These are phyloP conservation scores for Tachystola acroxantha DNA, from an alignment of 2,888 invertebrate genomes.

Conservation along the genomic window DNA sequence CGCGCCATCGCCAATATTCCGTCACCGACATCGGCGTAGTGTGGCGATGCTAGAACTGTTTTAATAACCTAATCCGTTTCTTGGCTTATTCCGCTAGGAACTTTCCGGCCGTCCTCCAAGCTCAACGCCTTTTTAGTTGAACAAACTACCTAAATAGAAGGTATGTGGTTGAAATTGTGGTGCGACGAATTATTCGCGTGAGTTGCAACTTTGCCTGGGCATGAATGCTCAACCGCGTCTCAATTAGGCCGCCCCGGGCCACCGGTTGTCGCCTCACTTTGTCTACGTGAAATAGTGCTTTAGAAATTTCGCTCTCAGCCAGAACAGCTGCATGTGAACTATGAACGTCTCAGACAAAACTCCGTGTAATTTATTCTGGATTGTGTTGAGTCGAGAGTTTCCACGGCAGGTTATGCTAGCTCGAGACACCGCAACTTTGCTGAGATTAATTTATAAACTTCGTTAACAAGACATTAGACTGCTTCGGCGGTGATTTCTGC, in stretches of 20 bases:
- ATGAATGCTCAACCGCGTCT: conserved; percentile 44
- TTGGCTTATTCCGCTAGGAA: conserved; percentile 35
- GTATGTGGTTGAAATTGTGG: conserved; percentile 32
- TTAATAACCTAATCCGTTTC: conserved; percentile 51
- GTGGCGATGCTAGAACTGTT: too few species aligned
- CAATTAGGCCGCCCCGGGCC: conserved; percentile 43
- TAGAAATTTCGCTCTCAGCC: conserved; percentile 35
- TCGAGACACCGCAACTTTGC: neutral
- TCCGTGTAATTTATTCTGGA: conserved; percentile 46
- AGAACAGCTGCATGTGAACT: conserved; percentile 40
- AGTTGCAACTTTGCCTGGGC: conserved; percentile 22
- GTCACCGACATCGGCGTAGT: too few species aligned
- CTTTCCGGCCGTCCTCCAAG: conserved; percentile 28
- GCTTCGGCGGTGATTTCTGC: too few species aligned
- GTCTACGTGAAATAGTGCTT: conserved; percentile 43
- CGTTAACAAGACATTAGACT: too few species aligned
- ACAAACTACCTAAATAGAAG: conserved; percentile 29
- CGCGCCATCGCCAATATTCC: too few species aligned
- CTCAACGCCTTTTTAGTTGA: conserved; percentile 20
- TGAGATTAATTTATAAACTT: neutral
- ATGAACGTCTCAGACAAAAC: conserved; percentile 47
- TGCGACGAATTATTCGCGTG: conserved; percentile 31
- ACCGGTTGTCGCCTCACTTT: conserved; percentile 41
- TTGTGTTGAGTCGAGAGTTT: conserved; percentile 42
- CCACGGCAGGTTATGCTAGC: conserved; percentile 23